Conservation (phyloP, 2,113 vertebrate genomes). For the Myxocyprinus asiaticus region DNA sequence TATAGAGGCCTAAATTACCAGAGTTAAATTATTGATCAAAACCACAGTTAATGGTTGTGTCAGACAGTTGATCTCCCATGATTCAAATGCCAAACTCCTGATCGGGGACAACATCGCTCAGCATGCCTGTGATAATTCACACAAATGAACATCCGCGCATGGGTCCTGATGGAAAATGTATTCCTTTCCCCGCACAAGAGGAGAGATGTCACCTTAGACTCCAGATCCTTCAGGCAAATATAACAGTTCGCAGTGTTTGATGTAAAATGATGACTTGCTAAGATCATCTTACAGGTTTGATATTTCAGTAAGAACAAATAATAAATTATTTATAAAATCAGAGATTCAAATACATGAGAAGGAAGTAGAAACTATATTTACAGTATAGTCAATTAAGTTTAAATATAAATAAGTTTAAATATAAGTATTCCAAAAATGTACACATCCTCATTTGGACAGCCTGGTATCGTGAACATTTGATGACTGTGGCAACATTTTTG, state of each 20-base stretch:
- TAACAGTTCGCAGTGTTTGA: neutral
- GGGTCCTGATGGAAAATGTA: neutral
- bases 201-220: slow-evolving; percentile 2
- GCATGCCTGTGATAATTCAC: slow-evolving; percentile 13
- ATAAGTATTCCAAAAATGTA: too few relatives aligned
- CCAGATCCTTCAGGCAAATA: neutral
- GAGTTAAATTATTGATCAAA: slow-evolving; percentile 60
- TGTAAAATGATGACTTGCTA: slow-evolving; percentile 11
- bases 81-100: slow-evolving; percentile 45
- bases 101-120: slow-evolving; percentile 35
- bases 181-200: neutral
- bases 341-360: neutral
- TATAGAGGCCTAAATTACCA: slow-evolving; percentile 59
- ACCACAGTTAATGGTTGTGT: slow-evolving; percentile 51
- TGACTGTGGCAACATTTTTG: too few relatives aligned
- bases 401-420: too few relatives aligned
- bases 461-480: too few relatives aligned
- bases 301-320: neutral
- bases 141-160: neutral
- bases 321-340: slow-evolving; percentile 1
- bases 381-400: too few relatives aligned
- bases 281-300: neutral
- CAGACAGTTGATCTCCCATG: slow-evolving; percentile 48
- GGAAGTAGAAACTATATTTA: neutral
- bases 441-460: too few relatives aligned